Evolutionary conservation across 2,888 invertebrate species (phyloP).

Genomic region (Noctua janthina): DNA sequence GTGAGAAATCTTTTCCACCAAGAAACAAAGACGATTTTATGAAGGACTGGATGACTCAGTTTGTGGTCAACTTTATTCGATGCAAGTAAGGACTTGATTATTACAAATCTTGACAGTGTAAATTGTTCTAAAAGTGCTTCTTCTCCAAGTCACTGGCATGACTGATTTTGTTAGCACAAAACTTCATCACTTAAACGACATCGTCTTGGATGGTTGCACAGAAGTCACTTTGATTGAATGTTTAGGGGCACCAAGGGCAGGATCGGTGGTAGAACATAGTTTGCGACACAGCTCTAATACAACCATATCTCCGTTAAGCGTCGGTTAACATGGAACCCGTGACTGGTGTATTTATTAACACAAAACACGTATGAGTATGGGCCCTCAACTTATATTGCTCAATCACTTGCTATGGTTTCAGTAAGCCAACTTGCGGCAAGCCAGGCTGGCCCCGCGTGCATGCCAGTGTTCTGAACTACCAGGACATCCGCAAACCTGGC

Average conservation of each 20-base stretch:
- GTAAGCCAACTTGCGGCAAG: conserved; percentile 43
- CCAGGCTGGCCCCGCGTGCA: conserved; percentile 31
- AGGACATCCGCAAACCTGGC: conserved; percentile 35
- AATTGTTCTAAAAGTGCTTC: neutral
- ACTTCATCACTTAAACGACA: neutral
- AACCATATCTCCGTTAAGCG: neutral
- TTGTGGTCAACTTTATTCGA: conserved; percentile 60
- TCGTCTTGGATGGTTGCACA: neutral
- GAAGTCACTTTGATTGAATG: neutral
- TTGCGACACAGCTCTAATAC: neutral
- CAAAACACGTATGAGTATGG: neutral
- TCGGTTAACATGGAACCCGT: neutral
- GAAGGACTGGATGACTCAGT: conserved; percentile 62
- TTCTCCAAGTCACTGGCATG: neutral
- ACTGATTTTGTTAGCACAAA: neutral
- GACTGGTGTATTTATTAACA: neutral
- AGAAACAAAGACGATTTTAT: conserved; percentile 60
- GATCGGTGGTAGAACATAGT: neutral
- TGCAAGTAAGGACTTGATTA: conserved; percentile 47
- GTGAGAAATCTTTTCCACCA: conserved; percentile 43
- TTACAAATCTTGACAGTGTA: neutral
- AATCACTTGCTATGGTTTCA: conserved; percentile 25
- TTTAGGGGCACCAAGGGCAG: neutral
- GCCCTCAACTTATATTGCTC: neutral
- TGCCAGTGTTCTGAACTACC: conserved; percentile 47